Evolutionary conservation across 2,888 invertebrate genomes (phyloP), one percentile per base, ranked within the genome.

Genomic region (Ectemnius cavifrons): DNA sequence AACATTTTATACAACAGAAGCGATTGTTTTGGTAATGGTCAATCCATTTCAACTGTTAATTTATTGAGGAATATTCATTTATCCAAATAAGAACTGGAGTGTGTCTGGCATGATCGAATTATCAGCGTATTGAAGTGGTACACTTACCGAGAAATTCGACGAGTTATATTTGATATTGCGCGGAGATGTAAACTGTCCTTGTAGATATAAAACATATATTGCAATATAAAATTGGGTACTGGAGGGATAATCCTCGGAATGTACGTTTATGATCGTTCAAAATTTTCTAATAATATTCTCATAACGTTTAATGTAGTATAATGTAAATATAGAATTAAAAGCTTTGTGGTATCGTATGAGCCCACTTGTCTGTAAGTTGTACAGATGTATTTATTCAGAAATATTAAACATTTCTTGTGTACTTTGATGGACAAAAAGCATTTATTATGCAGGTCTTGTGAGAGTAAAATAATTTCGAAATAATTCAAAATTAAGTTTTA

Each of bases 371-470:
- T 77, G 73, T 77, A 80, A 80, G 63, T 71, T 82, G 82, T 82
- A 82, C 82, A 82, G 80, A 80, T 82, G 81, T 82, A 82, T 82
- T 82, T 82, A 82, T 75, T 78, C 76, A 74, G 65, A 56, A 80
- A 56, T 71, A 80, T 79, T 82, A 82, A 82, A 82, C 76, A 78
- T 77, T 52, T 73, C 67, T 77, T 79, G 66, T 67, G 76, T 74
- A 82, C 75, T 82, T 79, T 79, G 77, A 64, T 63, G 66, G 60
- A 20, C 71, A 62, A 70, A 23, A 73, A 63, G 64, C 45, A 73
- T 79, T 76, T 73, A 71, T 73, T 79, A 64, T 45, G 76, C 28
- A 18, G 62, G 20, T 67, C 63, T 76, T 8, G 49, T 47, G 27
- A 58, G 37, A 37, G 37, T 37, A 37, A 8, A 6, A 37, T 11